phyloP scores from a whole-genome alignment of 2,113 vertebrate species.

The Hypanus sabinus region DNA sequence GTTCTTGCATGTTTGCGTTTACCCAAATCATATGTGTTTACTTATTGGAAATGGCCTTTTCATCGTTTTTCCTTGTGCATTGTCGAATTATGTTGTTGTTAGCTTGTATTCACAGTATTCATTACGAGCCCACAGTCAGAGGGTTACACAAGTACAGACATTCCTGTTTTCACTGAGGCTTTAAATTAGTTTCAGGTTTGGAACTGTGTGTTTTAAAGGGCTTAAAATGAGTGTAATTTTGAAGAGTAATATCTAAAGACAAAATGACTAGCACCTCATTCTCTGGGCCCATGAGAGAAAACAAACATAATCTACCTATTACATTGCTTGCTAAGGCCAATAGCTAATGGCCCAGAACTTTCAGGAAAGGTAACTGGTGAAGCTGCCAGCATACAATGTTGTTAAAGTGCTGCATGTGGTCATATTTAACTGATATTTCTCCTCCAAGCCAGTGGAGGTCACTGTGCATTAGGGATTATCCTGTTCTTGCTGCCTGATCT shows the following conservation, averaged over 20 bases:
- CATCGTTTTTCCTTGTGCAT: too few species aligned
- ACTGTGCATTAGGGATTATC: too few species aligned
- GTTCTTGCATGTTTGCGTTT: too few species aligned
- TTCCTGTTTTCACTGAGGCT: neutral
- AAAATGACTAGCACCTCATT: neutral
- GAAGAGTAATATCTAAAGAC: neutral
- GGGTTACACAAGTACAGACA: neutral
- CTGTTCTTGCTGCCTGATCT: too few species aligned
- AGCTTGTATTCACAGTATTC: too few species aligned
- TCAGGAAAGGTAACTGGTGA: neutral
- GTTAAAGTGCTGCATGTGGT: neutral
- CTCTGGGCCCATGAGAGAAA: neutral
- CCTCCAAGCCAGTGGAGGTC: too few species aligned
- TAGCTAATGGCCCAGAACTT: neutral
- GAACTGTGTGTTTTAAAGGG: neutral
- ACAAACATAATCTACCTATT: neutral
- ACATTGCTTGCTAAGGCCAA: neutral
- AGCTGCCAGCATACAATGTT: neutral
- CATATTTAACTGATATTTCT: too few species aligned
- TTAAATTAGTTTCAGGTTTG: neutral
- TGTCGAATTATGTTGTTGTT: too few species aligned
- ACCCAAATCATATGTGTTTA: too few species aligned
- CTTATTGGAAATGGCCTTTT: too few species aligned
- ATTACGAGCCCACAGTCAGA: too few species aligned
- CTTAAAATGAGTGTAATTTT: neutral